Evolutionary conservation across 2,888 invertebrate genomes (phyloP).

Genomic region (Balanococcus diminutus): DNA sequence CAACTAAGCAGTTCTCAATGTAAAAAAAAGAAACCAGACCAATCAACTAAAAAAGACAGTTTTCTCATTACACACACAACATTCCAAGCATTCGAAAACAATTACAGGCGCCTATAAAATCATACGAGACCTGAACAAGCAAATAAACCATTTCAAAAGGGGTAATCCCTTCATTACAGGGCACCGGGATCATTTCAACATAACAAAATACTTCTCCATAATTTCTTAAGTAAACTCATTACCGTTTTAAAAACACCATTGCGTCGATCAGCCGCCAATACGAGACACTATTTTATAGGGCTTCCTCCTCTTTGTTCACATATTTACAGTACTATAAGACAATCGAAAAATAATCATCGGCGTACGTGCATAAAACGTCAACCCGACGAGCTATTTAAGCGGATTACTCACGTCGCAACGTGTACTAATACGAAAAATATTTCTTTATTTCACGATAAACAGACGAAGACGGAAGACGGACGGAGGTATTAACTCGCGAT

Average conservation of each 20-base stretch:
- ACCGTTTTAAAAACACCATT: background rate
- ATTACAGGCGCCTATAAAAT: too few relatives aligned
- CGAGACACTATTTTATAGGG: background rate
- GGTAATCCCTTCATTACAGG: background rate
- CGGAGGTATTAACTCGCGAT: background rate
- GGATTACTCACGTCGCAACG: slow-evolving; percentile 3
- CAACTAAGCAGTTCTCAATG: too few relatives aligned
- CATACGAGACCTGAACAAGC: background rate
- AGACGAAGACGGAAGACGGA: too few relatives aligned
- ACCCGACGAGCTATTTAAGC: background rate
- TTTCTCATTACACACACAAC: too few relatives aligned
- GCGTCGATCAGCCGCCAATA: background rate
- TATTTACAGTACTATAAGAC: background rate
- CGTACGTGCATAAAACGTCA: background rate
- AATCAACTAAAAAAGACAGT: too few relatives aligned
- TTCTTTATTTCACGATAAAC: slow-evolving; percentile 12
- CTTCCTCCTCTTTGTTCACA: background rate
- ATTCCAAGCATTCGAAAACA: background rate
- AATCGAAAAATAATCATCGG: background rate
- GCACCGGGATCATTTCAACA: background rate
- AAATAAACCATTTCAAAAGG: background rate
- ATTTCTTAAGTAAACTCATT: background rate
- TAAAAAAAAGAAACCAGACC: too few relatives aligned
- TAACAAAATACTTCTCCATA: background rate
- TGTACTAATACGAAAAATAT: slow-evolving; percentile 16